A percentile compares a stretch with the other conserved stretches of the same genome.
Evolutionary conservation across 30 jellyfish, hydroid and myxozoan genomes (phyloP).

Genomic region (Mastigias papua): DNA sequence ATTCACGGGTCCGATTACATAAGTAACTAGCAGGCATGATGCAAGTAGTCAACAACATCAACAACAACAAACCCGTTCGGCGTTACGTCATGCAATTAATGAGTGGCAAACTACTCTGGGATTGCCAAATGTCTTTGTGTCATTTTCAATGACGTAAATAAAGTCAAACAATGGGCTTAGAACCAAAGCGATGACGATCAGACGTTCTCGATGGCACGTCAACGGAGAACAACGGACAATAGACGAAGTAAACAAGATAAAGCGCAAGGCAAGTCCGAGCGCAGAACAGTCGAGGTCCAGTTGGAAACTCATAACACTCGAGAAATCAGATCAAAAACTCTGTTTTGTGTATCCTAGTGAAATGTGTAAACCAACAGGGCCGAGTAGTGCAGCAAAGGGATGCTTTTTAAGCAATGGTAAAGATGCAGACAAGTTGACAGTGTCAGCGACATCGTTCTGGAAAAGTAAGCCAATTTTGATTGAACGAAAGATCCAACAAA

Average conservation of each 20-base stretch:
- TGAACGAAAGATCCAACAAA: conserved; percentile 32
- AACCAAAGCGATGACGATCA: not conserved
- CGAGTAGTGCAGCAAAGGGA: conserved; percentile 50
- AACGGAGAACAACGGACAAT: not conserved
- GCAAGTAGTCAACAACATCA: too few species aligned
- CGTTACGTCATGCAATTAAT: too few species aligned
- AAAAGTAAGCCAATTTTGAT: conserved; percentile 63
- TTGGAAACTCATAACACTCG: too few species aligned
- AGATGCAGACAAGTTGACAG: not conserved
- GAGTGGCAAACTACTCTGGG: too few species aligned
- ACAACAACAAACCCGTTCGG: too few species aligned
- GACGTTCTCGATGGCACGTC: not conserved
- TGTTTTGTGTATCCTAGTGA: not conserved
- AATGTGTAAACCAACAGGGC: conserved; percentile 70
- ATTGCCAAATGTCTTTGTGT: too few species aligned
- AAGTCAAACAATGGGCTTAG: not conserved
- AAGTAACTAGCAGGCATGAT: too few species aligned
- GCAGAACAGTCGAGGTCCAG: too few species aligned
- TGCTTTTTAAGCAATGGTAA: conserved; percentile 36
- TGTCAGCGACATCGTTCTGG: conserved; percentile 38
- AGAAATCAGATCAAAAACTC: too few species aligned
- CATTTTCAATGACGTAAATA: not conserved
- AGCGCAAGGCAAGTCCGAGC: not conserved
- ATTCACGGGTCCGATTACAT: too few species aligned
- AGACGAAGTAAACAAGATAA: not conserved